These are phyloP conservation scores for Sarotherodon lohbergeri DNA, from an alignment of 2,113 vertebrate genomes.

Conservation along the genomic window DNA sequence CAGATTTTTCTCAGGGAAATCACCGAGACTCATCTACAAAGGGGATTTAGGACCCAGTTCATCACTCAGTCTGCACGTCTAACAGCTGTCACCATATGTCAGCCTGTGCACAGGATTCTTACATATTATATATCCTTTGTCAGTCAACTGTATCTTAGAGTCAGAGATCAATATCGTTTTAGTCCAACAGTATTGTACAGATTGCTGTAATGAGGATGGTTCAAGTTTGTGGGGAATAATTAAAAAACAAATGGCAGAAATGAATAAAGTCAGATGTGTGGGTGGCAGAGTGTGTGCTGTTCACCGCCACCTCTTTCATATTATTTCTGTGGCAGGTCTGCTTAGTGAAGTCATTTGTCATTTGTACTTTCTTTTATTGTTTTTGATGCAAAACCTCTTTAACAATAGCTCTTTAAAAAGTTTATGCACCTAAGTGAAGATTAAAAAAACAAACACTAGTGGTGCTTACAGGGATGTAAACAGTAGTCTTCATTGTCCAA, in stretches of 20 bases:
- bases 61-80: neutral
- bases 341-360: neutral
- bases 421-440: neutral
- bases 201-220: neutral
- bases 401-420: neutral
- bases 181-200: neutral
- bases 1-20: conserved; percentile 25
- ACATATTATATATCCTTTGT: neutral
- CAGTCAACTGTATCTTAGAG: neutral
- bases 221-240: neutral
- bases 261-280: neutral
- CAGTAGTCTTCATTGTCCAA: neutral
- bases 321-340: neutral
- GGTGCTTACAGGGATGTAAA: neutral
- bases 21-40: conserved; percentile 3
- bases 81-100: neutral
- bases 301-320: neutral
- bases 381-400: neutral
- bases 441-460: too few relatives aligned
- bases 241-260: neutral
- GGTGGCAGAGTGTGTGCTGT: neutral
- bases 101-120: neutral
- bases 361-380: neutral
- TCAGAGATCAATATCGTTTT: neutral
- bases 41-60: neutral